Evolutionary conservation across 2,888 invertebrate species (phyloP), one percentile per base, ranked within the genome.

Genomic region (Stictocephala bisonia): DNA sequence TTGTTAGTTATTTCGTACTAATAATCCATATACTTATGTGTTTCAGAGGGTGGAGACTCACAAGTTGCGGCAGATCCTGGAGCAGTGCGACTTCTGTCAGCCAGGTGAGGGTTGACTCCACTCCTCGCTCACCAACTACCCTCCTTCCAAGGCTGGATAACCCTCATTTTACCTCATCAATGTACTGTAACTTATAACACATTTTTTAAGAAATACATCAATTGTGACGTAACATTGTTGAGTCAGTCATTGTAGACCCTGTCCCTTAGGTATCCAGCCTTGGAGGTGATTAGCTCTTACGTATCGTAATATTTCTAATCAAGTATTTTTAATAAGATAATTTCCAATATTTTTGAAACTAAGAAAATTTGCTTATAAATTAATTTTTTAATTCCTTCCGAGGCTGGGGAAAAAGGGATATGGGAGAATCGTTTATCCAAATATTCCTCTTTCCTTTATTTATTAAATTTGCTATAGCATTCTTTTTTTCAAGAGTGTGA

Each of bases 11-110:
- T n/a, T n/a, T n/a, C n/a, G n/a, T n/a, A n/a, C n/a, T n/a, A n/a
- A n/a, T n/a, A n/a, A n/a, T n/a, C n/a, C n/a, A n/a, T n/a, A n/a
- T n/a, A 22, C 40, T 18, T 27, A 58, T 31, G 58, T 76, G 51
- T 79, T 82, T 20, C 82, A 88, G 88, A 84, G 85, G 53, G 79
- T 88, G 75, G 92, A 91, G 80, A 91, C 94, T 22, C 88, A 90
- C 74, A 86, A 86, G 77, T 86, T 96, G 68, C 88, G 91, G 31
- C 87, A 88, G 74, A 86, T 93, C 69, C 85, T 96, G 75, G 91
- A 92, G 80, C 90, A 92, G 79, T 96, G 96, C 83, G 93, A 92
- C 79, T 88, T 90, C 73, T 92, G 91, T 83, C 73, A 73, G 56
- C 78, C 79, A 77, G 77, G 79, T 80, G 78, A 79, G 79, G 76